phyloP scores from a whole-genome alignment of 2,113 vertebrate genomes.

The Zosterops pallidus region DNA sequence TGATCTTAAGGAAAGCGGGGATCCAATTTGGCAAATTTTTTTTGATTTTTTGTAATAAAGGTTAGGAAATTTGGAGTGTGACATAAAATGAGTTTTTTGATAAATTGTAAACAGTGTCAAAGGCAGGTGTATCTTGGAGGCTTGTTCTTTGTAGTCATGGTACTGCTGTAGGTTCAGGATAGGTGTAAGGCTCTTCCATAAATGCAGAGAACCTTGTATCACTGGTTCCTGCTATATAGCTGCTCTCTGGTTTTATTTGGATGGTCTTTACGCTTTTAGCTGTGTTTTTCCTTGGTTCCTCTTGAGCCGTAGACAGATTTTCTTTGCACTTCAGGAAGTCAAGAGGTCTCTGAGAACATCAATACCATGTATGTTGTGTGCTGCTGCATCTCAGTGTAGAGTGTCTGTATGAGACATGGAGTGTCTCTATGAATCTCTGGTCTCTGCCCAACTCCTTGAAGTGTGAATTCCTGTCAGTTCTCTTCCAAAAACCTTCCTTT shows the following conservation, averaged over 20 bases:
- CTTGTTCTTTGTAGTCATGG: neutral
- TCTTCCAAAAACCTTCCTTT: neutral
- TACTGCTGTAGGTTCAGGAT: neutral
- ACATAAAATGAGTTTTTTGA: neutral
- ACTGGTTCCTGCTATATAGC: neutral
- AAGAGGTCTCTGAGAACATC: rapidly evolving
- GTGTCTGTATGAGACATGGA: neutral
- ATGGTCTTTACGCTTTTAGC: neutral
- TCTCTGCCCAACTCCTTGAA: neutral
- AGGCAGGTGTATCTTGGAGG: neutral
- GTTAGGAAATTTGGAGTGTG: neutral
- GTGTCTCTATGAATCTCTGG: neutral
- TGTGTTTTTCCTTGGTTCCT: neutral
- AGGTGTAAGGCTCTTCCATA: neutral
- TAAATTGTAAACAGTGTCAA: neutral
- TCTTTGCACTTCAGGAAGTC: neutral
- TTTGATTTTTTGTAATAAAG: neutral
- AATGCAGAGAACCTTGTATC: neutral
- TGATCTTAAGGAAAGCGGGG: neutral
- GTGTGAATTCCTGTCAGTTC: neutral
- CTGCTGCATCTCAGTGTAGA: rapidly evolving
- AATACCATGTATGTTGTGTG: rapidly evolving
- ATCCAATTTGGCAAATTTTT: neutral
- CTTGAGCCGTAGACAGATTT: neutral
- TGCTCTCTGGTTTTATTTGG: neutral